phyloP scores from a whole-genome alignment of 2,888 invertebrate genomes.

The Megalurothrips usitatus region DNA sequence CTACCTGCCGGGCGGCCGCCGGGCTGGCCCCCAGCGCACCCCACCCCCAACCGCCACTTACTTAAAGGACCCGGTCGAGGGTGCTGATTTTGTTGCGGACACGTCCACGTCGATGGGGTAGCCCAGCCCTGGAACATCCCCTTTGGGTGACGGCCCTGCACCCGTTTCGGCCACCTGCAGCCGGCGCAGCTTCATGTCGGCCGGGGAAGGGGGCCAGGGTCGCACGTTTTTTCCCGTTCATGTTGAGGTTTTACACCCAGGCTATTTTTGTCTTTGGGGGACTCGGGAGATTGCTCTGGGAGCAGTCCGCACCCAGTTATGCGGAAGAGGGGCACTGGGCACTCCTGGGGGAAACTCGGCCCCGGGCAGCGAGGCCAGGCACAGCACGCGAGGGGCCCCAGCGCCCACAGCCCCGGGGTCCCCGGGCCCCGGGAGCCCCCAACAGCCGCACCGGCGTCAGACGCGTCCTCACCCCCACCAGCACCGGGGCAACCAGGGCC shows the following conservation, averaged over 20 bases:
- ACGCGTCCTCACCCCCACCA: too few relatives aligned
- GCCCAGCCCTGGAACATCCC: constrained; percentile 61
- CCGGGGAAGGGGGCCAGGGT: constrained; percentile 56
- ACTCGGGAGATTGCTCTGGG: constrained; percentile 64
- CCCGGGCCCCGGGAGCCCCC: background rate
- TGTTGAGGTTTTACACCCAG: constrained; percentile 64
- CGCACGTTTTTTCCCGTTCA: constrained; percentile 66
- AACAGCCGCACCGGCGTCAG: background rate
- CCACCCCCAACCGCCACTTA: constrained; percentile 44
- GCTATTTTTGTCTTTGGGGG: constrained; percentile 65
- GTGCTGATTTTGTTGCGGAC: constrained; percentile 60
- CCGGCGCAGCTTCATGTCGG: constrained; percentile 58
- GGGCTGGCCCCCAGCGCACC: background rate
- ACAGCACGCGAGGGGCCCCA: background rate
- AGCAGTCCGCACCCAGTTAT: constrained; percentile 75
- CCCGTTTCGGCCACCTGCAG: constrained; percentile 58
- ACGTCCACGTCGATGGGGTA: constrained; percentile 67
- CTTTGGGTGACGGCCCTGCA: constrained; percentile 56
- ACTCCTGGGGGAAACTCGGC: constrained; percentile 66
- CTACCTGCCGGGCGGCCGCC: background rate
- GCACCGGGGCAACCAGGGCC: too few relatives aligned
- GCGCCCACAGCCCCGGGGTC: background rate
- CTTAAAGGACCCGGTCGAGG: constrained; percentile 63
- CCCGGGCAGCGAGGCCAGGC: constrained; percentile 30
- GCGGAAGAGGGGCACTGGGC: constrained; percentile 69